Evolutionary conservation across 2,797 vertebrate genomes (phyloP).

Genomic region (Crocidura indochinensis): DNA sequence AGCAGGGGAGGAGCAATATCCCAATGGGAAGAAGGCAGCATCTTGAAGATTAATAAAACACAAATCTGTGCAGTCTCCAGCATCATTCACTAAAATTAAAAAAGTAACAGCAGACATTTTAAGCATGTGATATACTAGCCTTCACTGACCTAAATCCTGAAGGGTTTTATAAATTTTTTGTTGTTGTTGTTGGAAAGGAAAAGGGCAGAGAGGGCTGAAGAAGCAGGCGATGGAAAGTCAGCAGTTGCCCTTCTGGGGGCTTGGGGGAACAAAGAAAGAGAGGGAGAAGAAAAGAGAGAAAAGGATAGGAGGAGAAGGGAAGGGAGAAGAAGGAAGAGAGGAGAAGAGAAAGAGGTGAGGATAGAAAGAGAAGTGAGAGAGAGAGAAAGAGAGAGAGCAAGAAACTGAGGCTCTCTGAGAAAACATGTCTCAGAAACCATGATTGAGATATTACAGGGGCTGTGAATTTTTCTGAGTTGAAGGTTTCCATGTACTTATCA

Average conservation of each 20-base stretch:
- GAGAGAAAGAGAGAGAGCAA: background rate
- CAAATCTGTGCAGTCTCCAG: background rate
- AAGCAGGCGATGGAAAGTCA: no score
- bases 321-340: background rate
- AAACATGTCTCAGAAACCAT: background rate
- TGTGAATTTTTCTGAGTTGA: conserved; percentile 66
- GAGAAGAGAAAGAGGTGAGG: no score
- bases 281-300: background rate
- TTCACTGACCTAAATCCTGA: background rate
- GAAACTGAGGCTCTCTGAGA: background rate
- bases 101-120: background rate
- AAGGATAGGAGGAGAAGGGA: background rate
- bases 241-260: no score
- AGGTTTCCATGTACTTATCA: conserved; percentile 68
- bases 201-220: background rate
- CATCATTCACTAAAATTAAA: background rate
- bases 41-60: background rate
- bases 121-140: background rate
- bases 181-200: conserved; percentile 64
- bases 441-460: conserved; percentile 37
- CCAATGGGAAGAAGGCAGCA: no score
- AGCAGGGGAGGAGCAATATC: background rate
- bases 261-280: background rate
- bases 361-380: no score
- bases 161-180: conserved; percentile 23